Evolutionary conservation across 2,113 vertebrate genomes (phyloP).

Genomic region (Grammomys surdaster): DNA sequence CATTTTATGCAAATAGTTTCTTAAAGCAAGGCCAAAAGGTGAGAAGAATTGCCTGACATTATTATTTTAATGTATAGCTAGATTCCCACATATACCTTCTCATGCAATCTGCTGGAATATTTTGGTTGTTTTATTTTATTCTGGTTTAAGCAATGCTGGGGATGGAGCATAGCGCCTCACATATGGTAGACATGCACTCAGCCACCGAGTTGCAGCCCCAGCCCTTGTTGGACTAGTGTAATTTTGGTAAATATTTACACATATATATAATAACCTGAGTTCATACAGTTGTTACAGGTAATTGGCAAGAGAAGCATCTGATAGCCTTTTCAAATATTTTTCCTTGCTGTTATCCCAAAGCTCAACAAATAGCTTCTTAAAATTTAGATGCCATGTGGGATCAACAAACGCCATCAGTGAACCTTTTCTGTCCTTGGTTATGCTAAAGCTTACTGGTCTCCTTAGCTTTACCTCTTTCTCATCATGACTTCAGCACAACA

Average conservation of each 20-base stretch:
- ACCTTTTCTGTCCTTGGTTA: neutral
- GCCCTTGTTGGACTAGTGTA: neutral
- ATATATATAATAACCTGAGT: neutral
- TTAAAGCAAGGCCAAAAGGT: neutral
- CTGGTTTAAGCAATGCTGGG: neutral
- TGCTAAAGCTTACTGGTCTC: neutral
- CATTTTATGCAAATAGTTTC: neutral
- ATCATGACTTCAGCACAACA: neutral
- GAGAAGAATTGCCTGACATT: neutral
- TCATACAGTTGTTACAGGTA: neutral
- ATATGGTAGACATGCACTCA: neutral
- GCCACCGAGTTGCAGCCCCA: neutral
- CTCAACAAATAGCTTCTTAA: neutral
- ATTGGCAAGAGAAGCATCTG: too few species aligned
- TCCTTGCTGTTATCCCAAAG: neutral
- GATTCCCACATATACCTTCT: neutral
- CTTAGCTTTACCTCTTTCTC: neutral
- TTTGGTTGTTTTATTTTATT: neutral
- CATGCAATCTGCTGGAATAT: neutral
- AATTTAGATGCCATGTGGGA: neutral
- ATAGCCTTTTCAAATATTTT: neutral
- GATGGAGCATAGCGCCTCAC: neutral
- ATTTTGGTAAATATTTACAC: neutral
- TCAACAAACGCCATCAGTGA: neutral
- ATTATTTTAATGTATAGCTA: neutral